Conservation (phyloP, 2,797 vertebrate species). For the Syncerus caffer region DNA sequence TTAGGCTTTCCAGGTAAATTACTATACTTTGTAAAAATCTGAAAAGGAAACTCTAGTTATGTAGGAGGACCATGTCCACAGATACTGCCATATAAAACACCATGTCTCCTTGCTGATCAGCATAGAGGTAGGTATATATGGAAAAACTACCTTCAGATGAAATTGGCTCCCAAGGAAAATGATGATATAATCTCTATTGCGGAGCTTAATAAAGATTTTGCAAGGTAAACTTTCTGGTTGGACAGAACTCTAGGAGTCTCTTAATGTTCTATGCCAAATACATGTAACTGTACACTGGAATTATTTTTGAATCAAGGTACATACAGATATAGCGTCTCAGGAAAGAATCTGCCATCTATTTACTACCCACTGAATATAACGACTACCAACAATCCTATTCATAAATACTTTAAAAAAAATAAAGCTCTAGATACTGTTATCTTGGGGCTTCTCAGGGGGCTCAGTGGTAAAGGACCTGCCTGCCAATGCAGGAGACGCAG, state of each 20-base stretch:
- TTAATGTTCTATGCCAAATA: background rate
- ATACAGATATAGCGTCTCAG: background rate
- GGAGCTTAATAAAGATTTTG: background rate
- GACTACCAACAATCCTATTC: background rate
- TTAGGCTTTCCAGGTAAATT: background rate
- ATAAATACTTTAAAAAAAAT: background rate
- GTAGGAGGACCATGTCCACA: background rate
- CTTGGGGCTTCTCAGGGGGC: background rate
- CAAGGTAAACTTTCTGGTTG: background rate
- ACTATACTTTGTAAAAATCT: background rate
- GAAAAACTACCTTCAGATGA: background rate
- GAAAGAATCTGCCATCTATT: background rate
- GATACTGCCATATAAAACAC: background rate
- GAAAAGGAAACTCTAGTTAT: background rate
- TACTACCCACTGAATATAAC: background rate
- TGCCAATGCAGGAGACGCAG: background rate
- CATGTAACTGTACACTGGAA: background rate
- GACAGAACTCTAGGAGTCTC: background rate
- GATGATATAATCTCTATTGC: background rate
- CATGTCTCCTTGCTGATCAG: background rate
- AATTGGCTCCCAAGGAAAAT: background rate
- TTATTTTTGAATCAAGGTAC: background rate
- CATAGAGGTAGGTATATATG: background rate
- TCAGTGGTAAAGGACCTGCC: background rate
- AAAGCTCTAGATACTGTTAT: background rate